phyloP scores from a whole-genome alignment of 35 echinoderm and acorn worm genomes.

The Lytechinus pictus region DNA sequence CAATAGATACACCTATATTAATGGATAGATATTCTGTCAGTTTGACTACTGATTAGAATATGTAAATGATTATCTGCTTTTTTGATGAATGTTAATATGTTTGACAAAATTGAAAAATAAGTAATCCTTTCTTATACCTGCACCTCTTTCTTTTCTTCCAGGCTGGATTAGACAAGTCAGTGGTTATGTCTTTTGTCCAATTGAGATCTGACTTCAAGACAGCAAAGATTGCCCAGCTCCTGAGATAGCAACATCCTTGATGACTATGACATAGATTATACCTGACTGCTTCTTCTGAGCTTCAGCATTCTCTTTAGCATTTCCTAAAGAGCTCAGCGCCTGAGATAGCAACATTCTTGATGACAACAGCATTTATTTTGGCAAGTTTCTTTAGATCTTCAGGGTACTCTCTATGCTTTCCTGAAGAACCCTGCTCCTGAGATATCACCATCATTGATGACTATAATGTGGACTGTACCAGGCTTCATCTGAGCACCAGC shows the following conservation, averaged over 20 bases:
- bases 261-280: neutral
- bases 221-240: constrained; percentile 93
- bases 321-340: neutral
- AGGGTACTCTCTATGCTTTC: too few species aligned
- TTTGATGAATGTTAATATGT: too few species aligned
- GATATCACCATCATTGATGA: neutral
- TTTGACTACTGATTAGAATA: too few species aligned
- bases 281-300: neutral
- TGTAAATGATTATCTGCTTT: too few species aligned
- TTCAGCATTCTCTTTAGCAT: too few species aligned
- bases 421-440: neutral
- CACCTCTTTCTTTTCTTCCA: constrained; percentile 53
- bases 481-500: too few species aligned
- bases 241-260: constrained; percentile 62
- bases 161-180: constrained; percentile 79
- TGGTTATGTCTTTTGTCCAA: constrained; percentile 91
- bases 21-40: too few species aligned
- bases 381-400: neutral
- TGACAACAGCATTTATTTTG: neutral
- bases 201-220: constrained; percentile 95
- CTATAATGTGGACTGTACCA: too few species aligned
- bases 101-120: too few species aligned
- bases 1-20: too few species aligned
- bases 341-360: neutral
- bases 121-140: neutral